Conservation (phyloP, 2,113 vertebrate genomes). For the Erinaceus europaeus region DNA sequence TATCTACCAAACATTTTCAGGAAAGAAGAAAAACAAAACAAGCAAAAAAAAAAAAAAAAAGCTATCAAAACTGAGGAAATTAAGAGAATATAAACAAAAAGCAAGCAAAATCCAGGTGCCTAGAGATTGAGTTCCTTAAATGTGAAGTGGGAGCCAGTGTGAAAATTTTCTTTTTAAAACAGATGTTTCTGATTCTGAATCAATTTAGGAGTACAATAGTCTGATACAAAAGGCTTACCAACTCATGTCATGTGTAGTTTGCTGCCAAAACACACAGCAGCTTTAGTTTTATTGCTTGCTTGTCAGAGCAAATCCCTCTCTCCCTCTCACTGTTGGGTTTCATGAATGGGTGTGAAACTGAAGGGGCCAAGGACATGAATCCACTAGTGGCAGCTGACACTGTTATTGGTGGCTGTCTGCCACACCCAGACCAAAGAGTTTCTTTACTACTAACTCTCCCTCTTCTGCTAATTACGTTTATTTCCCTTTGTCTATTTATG, state of each 20-base stretch:
- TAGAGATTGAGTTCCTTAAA: not conserved
- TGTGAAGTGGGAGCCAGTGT: not conserved
- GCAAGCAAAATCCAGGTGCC: not conserved
- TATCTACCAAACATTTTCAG: constrained; percentile 7
- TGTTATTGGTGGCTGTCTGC: not conserved
- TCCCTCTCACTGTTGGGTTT: constrained; percentile 26
- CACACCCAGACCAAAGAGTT: not conserved
- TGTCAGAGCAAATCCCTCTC: constrained; percentile 10
- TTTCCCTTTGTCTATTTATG: not conserved
- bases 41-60: not conserved
- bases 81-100: not conserved
- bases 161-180: constrained; percentile 4
- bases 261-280: not conserved
- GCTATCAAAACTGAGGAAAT: not conserved
- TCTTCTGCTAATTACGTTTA: not conserved
- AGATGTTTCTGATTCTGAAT: constrained; percentile 10
- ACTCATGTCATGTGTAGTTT: not conserved
- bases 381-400: not conserved
- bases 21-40: not conserved
- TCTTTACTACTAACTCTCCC: not conserved
- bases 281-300: constrained; percentile 29
- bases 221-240: not conserved
- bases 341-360: not conserved
- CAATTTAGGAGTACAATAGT: not conserved
- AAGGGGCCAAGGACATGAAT: not conserved